Base-by-base conservation (phyloP, 2,888 invertebrate genomes). In the Hydrotaea diabolus region DNA sequence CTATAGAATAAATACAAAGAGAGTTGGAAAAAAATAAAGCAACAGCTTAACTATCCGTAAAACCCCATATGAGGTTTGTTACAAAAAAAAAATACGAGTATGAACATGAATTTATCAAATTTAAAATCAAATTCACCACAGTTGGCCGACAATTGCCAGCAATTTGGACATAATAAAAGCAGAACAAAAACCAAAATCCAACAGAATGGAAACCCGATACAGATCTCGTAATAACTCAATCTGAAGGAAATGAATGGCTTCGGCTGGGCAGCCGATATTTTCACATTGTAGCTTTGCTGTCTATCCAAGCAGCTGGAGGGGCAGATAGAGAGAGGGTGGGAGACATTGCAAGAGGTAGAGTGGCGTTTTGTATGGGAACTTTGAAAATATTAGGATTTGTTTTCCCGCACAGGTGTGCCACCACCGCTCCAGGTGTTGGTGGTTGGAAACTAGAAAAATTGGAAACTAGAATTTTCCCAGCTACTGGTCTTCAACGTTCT, bases 1-100 rank as follows among this genome's bases (percentile, higher is more conserved):
- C 81, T 73, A 78, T 21, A 69, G 46, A 66, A 36, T 31, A 31
- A 62, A 62, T 53, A 53, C 53, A 66, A 21, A 43, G n/a, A n/a
- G n/a, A n/a, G n/a, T n/a, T n/a, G n/a, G 43, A 36, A 26, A 36
- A 19, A 26, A 59, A 26, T 1, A 26, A 9, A n/a, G n/a, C n/a
- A n/a, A n/a, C n/a, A n/a, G n/a, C n/a, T n/a, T n/a, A n/a, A n/a
- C n/a, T n/a, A n/a, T n/a, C n/a, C n/a, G n/a, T n/a, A n/a, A n/a
- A n/a, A n/a, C n/a, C n/a, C n/a, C n/a, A n/a, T n/a, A n/a, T n/a
- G n/a, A n/a, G n/a, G n/a, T 31, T 31, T 31, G 7, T 31, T 31
- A 49, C 49, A 26, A 15, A 59, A 23, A 59, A 13, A 59, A 19
- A 21, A 59, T 5, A 59, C 2, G 8, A 59, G 23, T 26, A 59